These are phyloP conservation scores for Philopotamus ludificatus DNA, from an alignment of 1,140 invertebrate genomes.

Conservation along the genomic window DNA sequence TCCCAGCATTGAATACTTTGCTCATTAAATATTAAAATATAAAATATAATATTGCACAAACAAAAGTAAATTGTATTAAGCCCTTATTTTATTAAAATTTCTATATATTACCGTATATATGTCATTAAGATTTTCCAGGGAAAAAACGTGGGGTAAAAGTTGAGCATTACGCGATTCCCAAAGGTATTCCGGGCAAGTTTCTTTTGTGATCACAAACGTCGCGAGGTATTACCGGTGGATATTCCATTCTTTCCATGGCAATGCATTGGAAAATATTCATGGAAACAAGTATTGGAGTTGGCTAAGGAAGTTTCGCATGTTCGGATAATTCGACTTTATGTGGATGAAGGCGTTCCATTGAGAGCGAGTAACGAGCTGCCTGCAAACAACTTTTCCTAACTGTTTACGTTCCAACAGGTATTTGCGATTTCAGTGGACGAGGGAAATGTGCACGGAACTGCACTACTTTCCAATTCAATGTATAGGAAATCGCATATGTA, in stretches of 20 bases:
- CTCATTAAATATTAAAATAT: too few species aligned
- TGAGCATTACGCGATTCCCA: not conserved
- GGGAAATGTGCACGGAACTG: too few species aligned
- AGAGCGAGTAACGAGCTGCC: slow-evolving; percentile 6
- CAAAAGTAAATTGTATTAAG: too few species aligned
- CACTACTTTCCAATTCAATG: not conserved
- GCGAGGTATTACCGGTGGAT: not conserved
- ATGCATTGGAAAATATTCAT: slow-evolving; percentile 31
- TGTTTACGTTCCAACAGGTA: slow-evolving; percentile 14
- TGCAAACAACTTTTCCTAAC: slow-evolving; percentile 3
- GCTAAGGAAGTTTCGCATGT: slow-evolving; percentile 1
- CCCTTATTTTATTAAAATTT: too few species aligned
- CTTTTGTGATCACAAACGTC: slow-evolving; percentile 1
- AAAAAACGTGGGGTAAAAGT: not conserved
- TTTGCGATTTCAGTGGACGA: not conserved
- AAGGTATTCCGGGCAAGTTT: not conserved
- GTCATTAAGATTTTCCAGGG: too few species aligned
- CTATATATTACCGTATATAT: too few species aligned
- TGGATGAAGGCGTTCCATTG: slow-evolving; percentile 8
- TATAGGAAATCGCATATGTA: too few species aligned
- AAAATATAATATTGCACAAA: too few species aligned
- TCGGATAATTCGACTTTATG: slow-evolving; percentile 25
- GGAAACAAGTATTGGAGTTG: not conserved
- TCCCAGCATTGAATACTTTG: too few species aligned
- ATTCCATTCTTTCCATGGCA: slow-evolving; percentile 18